phyloP scores from a whole-genome alignment of 1,140 invertebrate species.

The Andricus grossulariae region DNA sequence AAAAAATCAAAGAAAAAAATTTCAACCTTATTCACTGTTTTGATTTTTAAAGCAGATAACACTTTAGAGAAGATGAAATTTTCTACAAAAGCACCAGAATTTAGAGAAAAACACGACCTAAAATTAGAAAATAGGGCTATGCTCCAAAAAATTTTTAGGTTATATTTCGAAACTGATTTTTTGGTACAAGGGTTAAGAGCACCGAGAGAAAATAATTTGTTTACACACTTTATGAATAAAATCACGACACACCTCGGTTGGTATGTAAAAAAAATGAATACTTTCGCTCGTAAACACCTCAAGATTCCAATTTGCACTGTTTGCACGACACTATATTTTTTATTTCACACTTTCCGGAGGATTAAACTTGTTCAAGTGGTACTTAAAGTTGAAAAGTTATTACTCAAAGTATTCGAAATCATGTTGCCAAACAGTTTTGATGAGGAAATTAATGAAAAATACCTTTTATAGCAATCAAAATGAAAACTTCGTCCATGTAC shows the following conservation, averaged over 20 bases:
- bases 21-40: conserved; percentile 10
- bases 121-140: neutral
- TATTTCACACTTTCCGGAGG: neutral
- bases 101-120: neutral
- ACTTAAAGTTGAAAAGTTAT: neutral
- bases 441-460: neutral
- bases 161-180: neutral
- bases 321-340: neutral
- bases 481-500: conserved; percentile 2
- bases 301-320: neutral
- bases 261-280: neutral
- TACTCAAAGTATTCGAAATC: neutral
- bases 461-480: neutral
- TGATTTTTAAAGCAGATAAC: neutral
- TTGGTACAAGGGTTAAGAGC: neutral
- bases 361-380: neutral
- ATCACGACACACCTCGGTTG: neutral
- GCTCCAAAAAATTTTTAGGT: neutral
- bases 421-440: neutral
- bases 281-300: conserved; percentile 9
- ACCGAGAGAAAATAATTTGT: neutral
- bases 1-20: conserved; percentile 41
- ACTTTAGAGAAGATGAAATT: neutral
- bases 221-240: neutral
- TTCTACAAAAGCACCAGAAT: neutral